Percentiles rank a stretch among this genome's conserved stretches.
Evolutionary conservation across 2,888 invertebrate species (phyloP).

Genomic region (Scaptomyza reducta): DNA sequence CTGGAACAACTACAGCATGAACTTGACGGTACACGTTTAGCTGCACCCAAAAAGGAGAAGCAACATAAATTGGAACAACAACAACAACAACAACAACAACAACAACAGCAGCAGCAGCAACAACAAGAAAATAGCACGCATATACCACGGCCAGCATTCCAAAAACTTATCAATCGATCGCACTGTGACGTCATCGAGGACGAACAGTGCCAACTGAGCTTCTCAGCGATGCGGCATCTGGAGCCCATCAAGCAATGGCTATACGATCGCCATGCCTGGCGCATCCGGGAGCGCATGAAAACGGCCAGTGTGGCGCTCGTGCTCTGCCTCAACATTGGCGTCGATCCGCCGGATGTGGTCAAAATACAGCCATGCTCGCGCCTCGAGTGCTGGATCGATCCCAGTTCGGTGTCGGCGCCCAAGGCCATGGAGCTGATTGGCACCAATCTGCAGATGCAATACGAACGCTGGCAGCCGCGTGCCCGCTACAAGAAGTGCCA

Average conservation of each 20-base stretch:
- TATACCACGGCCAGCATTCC: background rate
- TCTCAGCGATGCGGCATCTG: constrained; percentile 86
- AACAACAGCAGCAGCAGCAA: background rate
- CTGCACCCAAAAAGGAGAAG: background rate
- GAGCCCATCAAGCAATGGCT: constrained; percentile 89
- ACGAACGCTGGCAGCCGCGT: constrained; percentile 99
- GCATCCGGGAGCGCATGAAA: constrained; percentile 99
- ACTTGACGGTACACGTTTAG: background rate
- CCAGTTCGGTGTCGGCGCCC: constrained; percentile 92
- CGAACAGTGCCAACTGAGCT: constrained; percentile 70
- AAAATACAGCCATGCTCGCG: constrained; percentile 98
- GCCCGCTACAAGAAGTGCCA: constrained; percentile 98
- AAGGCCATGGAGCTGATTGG: constrained; percentile 98
- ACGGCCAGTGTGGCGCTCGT: constrained; percentile 99
- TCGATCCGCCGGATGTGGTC: constrained; percentile 99
- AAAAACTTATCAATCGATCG: background rate
- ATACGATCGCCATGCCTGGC: constrained; percentile 91
- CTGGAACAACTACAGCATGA: constrained; percentile 9
- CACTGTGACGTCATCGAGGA: constrained; percentile 20
- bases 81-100: background rate
- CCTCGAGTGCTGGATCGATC: constrained; percentile 98
- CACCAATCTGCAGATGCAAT: constrained; percentile 95
- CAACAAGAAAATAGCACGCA: too few species aligned
- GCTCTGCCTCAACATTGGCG: constrained; percentile 98
- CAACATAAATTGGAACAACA: background rate